Base-by-base conservation (phyloP, 2,113 vertebrate species). In the Egretta garzetta region DNA sequence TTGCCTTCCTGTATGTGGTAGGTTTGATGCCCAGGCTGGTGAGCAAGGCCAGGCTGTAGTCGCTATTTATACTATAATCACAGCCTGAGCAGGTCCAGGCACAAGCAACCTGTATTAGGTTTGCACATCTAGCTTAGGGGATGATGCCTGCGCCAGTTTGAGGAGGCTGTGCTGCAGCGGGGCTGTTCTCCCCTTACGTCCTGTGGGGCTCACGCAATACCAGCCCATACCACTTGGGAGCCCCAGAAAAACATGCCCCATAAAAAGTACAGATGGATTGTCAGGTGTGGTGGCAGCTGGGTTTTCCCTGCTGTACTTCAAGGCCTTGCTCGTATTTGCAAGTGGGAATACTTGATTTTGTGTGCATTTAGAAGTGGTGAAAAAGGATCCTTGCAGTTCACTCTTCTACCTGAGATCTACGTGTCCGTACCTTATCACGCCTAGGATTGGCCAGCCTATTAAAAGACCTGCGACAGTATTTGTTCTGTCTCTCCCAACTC, bases 1-100 rank as follows among this genome's bases (percentile, higher is more conserved):
- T 99, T 10, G 99, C 99, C 19, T 98, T 99, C 94, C 98, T 99
- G 19, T 98, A 98, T 10, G 96, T 96, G 98, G 99, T 99, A 97
- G 92, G 98, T 81, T 6, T 20, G 28, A 23, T 1, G 3, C 5
- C 18, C 23, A 7, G 30, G 5, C 28, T 37, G 71, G 79, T 24
- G 67, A 68, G 18, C 45, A 17, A 59, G 67, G n/a, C 30, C 37
- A 12, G 10, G 4, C 45, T 24, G 26, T 21, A 28, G 17, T 6
- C 58, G 1, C 23, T 8, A 14, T 4, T 53, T 35, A 9, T 12
- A 7, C 77, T 7, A 1, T 19, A 21, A 32, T 6, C 5, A 1
- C 62, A 35, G 14, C 9, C 37, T 37, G 39, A 27, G 12, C 26
- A 5, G 43, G 35, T 22, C 19, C 39, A 53, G 52, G 17, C 59